A percentile compares a stretch with the other conserved stretches of the same genome.
Evolutionary conservation across 2,888 invertebrate genomes (phyloP).

Genomic region (Plagodis pulveraria): DNA sequence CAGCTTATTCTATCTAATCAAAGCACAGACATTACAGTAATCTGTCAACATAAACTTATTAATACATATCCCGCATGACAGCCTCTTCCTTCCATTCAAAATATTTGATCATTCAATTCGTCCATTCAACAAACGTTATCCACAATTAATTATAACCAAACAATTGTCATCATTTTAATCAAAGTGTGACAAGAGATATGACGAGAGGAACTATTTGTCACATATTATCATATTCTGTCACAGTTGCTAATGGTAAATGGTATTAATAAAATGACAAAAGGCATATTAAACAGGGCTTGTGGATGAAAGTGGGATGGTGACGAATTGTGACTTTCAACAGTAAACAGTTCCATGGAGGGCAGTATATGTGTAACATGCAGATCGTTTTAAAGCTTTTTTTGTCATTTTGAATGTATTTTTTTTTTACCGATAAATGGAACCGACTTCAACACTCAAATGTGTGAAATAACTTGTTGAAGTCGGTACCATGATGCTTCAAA

Average conservation of each 20-base stretch:
- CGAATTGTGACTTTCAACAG: constrained; percentile 59
- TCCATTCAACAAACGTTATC: constrained; percentile 18
- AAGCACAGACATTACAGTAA: background rate
- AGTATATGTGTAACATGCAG: constrained; percentile 32
- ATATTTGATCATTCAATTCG: constrained; percentile 26
- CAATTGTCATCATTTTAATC: constrained; percentile 27
- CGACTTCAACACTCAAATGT: too few relatives aligned
- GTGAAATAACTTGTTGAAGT: too few relatives aligned
- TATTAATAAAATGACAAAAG: constrained; percentile 67
- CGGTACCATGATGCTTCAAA: too few relatives aligned
- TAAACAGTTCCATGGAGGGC: constrained; percentile 48
- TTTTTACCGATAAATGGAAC: too few relatives aligned
- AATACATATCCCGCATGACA: constrained; percentile 12
- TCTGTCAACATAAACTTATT: constrained; percentile 9
- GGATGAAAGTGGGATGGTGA: constrained; percentile 56
- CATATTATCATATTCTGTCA: constrained; percentile 19
- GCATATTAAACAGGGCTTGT: constrained; percentile 43
- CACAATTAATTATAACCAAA: constrained; percentile 27
- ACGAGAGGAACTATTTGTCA: constrained; percentile 29
- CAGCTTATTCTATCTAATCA: background rate
- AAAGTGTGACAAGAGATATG: constrained; percentile 18
- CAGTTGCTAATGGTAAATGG: constrained; percentile 52
- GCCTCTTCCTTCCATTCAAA: constrained; percentile 19
- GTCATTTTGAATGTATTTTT: too few relatives aligned
- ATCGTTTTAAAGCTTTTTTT: background rate